phyloP scores from a whole-genome alignment of 1,140 invertebrate genomes.

The Marisa cornuarietis region DNA sequence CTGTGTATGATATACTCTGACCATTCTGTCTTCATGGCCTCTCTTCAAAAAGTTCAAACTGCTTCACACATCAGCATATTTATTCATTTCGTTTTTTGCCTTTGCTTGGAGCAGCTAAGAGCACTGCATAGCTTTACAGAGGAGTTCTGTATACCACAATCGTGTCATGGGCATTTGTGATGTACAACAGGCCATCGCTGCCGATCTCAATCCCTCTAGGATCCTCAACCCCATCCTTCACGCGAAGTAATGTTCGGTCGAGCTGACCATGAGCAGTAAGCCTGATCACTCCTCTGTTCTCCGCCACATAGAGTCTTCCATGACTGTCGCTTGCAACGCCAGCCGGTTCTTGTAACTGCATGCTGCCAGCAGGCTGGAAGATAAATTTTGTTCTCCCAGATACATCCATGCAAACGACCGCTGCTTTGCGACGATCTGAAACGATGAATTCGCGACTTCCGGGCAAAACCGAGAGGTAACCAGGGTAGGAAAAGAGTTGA shows the following conservation, averaged over 20 bases:
- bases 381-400: slow-evolving; percentile 3
- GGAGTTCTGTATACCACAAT: slow-evolving; percentile 21
- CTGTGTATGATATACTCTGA: neutral
- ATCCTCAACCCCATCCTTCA: slow-evolving; percentile 17
- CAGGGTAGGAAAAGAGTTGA: slow-evolving; percentile 23
- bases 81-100: neutral
- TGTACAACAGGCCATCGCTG: slow-evolving; percentile 20
- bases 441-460: slow-evolving; percentile 18
- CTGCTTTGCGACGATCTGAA: slow-evolving; percentile 10
- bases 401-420: slow-evolving; percentile 13
- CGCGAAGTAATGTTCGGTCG: slow-evolving; percentile 8
- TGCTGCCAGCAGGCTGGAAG: slow-evolving; percentile 16
- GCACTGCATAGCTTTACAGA: neutral
- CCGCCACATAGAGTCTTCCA: slow-evolving; percentile 20
- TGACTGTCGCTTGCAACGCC: slow-evolving; percentile 13
- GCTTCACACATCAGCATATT: neutral
- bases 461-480: slow-evolving; percentile 10
- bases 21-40: neutral
- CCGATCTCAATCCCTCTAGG: slow-evolving; percentile 23
- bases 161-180: slow-evolving; percentile 14
- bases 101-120: no score
- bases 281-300: slow-evolving; percentile 20
- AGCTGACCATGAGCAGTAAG: slow-evolving; percentile 8
- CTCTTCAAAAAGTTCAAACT: neutral
- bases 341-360: slow-evolving; percentile 19